Evolutionary conservation across 2,888 invertebrate genomes (phyloP).

Genomic region (Serrognathus titanus): DNA sequence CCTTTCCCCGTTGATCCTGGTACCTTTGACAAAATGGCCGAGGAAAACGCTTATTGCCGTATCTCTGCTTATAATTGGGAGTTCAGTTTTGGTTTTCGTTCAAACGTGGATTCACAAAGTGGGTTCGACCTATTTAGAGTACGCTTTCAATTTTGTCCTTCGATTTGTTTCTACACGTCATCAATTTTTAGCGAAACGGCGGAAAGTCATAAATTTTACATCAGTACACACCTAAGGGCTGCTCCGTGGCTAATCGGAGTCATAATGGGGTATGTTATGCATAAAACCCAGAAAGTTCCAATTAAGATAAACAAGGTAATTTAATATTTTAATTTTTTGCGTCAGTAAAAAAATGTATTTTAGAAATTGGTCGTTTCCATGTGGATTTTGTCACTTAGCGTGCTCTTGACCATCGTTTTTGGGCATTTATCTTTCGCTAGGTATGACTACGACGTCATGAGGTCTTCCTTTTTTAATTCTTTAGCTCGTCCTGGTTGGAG

Average conservation of each 20-base stretch:
- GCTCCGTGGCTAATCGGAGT: conserved; percentile 23
- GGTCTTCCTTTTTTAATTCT: conserved; percentile 15
- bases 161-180: background rate
- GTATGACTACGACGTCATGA: conserved; percentile 6
- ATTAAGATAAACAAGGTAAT: conserved; percentile 2
- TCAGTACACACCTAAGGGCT: conserved; percentile 13
- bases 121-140: conserved; percentile 17
- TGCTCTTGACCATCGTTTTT: conserved; percentile 6
- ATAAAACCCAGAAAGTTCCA: conserved; percentile 1
- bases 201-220: conserved; percentile 11
- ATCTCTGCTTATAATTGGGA: background rate
- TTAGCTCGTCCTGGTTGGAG: conserved; percentile 19
- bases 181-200: conserved; percentile 9
- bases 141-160: background rate
- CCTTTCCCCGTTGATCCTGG: conserved; percentile 49
- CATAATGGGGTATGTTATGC: conserved; percentile 21
- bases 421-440: conserved; percentile 12
- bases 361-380: conserved; percentile 5
- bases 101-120: conserved; percentile 12
- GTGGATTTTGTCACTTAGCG: conserved; percentile 8
- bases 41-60: conserved; percentile 13
- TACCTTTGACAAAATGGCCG: conserved; percentile 24
- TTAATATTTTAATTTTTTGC: background rate
- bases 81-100: conserved; percentile 5
- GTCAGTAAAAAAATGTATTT: background rate